These are phyloP conservation scores for Ostrea denselamellosa DNA, from an alignment of 1,140 invertebrate genomes.

Conservation along the genomic window DNA sequence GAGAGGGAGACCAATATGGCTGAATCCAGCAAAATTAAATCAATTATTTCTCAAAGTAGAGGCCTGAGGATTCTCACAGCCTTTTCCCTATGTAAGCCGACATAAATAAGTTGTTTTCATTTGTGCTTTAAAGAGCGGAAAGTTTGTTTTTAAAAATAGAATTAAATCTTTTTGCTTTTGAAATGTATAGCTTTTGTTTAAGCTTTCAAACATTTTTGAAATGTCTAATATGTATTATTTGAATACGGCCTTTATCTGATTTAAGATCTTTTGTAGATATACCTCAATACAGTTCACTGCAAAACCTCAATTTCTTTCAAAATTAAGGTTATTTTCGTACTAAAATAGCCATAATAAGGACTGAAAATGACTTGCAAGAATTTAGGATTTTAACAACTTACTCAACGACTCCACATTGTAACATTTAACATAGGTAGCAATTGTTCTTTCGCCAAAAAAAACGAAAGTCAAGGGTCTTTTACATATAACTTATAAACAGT, in stretches of 20 bases:
- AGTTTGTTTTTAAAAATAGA: not conserved
- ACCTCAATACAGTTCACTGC: not conserved
- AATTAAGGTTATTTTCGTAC: no score
- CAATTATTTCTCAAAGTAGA: not conserved
- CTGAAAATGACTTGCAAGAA: not conserved
- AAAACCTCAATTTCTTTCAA: not conserved
- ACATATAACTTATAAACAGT: no score
- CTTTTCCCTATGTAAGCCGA: not conserved
- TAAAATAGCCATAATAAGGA: not conserved
- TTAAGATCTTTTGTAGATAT: not conserved
- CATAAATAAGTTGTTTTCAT: not conserved
- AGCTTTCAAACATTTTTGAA: not conserved
- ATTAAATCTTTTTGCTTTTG: not conserved
- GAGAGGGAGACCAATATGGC: not conserved
- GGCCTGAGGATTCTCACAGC: not conserved
- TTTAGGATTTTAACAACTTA: not conserved
- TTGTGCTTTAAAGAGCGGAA: not conserved
- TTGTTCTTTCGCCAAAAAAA: no score
- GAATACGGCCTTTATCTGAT: not conserved
- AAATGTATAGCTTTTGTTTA: not conserved
- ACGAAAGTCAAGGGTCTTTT: no score
- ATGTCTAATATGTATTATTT: not conserved
- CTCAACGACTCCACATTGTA: no score
- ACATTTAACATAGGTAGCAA: no score
- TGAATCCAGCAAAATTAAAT: not conserved